Conservation (phyloP, 1,140 invertebrate genomes). For the Ostrea denselamellosa region DNA sequence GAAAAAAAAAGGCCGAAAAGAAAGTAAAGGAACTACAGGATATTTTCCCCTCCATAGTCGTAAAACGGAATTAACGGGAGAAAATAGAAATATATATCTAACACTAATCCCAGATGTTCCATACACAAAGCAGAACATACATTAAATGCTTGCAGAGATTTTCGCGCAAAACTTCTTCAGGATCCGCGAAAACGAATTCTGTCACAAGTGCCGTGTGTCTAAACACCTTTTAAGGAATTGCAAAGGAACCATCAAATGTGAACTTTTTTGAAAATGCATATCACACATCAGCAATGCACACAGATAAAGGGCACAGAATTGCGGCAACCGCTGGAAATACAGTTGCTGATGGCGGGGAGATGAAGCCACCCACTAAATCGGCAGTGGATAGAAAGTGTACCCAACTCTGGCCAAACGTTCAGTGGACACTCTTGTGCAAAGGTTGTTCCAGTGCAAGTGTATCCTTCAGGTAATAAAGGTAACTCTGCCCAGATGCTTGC, state of each 20-base stretch:
- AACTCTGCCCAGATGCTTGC: background rate
- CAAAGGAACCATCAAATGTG: background rate
- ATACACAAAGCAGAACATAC: background rate
- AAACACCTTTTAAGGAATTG: background rate
- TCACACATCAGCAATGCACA: background rate
- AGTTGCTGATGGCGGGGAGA: constrained; percentile 9
- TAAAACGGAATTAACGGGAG: background rate
- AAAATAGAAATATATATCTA: background rate
- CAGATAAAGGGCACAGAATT: background rate
- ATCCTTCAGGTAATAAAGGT: background rate
- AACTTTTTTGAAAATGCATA: background rate
- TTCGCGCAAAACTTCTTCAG: background rate
- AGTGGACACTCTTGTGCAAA: constrained; percentile 11
- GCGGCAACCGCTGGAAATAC: background rate
- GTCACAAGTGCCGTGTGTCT: background rate
- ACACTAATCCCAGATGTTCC: background rate
- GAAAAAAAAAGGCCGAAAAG: background rate
- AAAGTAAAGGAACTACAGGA: background rate
- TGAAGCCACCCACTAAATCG: too few species aligned
- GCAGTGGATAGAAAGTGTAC: background rate
- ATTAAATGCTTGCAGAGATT: background rate
- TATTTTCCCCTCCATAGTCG: background rate
- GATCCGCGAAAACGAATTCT: constrained; percentile 11
- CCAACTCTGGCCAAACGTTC: background rate
- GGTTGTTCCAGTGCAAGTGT: background rate